A percentile compares a stretch with the other conserved stretches of the same genome.
These are phyloP conservation scores for Drosophila dunni DNA, from an alignment of 1,140 invertebrate genomes.

Conservation along the genomic window DNA sequence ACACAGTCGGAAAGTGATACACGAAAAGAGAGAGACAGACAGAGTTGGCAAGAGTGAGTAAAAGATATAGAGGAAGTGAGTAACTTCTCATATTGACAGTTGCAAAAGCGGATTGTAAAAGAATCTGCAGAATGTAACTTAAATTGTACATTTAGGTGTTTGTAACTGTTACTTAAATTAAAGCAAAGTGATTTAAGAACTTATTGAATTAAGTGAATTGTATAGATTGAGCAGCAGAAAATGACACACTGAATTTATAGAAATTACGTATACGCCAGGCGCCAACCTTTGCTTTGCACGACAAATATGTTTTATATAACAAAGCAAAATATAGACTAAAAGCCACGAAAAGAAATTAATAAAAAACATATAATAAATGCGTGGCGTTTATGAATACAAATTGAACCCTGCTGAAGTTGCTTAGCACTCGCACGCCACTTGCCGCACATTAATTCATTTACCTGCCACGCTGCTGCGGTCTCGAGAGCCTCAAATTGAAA, in stretches of 20 bases:
- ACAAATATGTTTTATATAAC: neutral
- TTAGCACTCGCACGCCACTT: constrained; percentile 28
- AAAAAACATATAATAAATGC: constrained; percentile 6
- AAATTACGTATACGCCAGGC: constrained; percentile 5
- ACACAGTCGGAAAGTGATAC: neutral
- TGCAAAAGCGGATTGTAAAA: neutral
- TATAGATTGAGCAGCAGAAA: no score
- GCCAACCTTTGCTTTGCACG: no score
- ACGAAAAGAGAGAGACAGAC: neutral
- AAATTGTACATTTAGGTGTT: no score
- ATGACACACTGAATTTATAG: neutral
- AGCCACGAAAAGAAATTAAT: constrained; percentile 11
- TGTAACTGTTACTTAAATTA: no score
- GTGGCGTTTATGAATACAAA: constrained; percentile 26
- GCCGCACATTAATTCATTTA: constrained; percentile 76
- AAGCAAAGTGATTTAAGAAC: no score
- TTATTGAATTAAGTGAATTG: no score
- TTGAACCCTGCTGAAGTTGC: constrained; percentile 46
- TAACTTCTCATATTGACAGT: neutral
- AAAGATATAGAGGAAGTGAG: neutral
- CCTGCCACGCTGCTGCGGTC: constrained; percentile 50
- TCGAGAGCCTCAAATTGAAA: constrained; percentile 74
- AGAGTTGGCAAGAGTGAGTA: neutral
- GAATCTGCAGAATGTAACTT: neutral
- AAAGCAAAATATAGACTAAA: neutral